phyloP scores from a whole-genome alignment of 2,888 invertebrate genomes.

The Empis livida region DNA sequence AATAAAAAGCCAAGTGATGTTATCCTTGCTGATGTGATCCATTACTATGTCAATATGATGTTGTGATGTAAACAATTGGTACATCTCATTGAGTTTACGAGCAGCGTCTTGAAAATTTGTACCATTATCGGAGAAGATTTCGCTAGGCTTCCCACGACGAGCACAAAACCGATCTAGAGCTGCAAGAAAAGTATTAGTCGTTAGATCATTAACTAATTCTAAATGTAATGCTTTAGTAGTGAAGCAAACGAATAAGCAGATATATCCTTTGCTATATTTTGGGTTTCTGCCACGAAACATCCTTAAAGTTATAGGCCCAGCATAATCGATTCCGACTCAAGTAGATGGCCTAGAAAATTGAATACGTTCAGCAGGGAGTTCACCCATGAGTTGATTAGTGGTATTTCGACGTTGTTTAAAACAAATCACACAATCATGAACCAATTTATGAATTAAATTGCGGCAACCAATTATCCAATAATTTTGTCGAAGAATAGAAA shows the following conservation, averaged over 20 bases:
- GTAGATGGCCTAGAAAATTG: neutral
- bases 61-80: neutral
- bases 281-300: neutral
- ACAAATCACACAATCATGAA: slow-evolving; percentile 2
- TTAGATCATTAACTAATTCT: neutral
- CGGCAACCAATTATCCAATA: too few relatives aligned
- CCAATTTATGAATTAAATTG: neutral
- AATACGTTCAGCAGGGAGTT: neutral
- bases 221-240: neutral
- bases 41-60: neutral
- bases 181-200: neutral
- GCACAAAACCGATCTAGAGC: neutral
- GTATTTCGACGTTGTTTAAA: neutral
- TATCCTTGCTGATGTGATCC: neutral
- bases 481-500: too few relatives aligned
- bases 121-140: neutral
- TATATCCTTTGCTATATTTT: neutral
- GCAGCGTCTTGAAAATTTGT: neutral
- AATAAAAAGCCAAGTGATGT: neutral
- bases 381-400: slow-evolving; percentile 1
- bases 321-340: slow-evolving; percentile 1
- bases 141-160: too few relatives aligned
- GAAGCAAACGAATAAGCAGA: neutral
- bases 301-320: slow-evolving; percentile 9
- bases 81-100: neutral